A percentile compares a stretch with the other conserved stretches of the same genome.
Evolutionary conservation across 2,888 invertebrate genomes (phyloP).

Genomic region (Acleris literana): DNA sequence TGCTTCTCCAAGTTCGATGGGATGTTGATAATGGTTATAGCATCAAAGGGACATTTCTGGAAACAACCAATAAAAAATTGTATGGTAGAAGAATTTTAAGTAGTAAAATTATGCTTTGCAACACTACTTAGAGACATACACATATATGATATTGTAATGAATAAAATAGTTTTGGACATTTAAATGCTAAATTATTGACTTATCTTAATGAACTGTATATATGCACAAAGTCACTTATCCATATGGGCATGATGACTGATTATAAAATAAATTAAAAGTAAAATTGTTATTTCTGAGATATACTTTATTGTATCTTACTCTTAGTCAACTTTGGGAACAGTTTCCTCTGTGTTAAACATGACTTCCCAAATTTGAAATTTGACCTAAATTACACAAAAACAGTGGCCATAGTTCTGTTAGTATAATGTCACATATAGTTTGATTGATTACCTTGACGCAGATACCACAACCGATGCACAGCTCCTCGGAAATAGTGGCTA

Average conservation of each 20-base stretch:
- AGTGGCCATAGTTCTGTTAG: not conserved
- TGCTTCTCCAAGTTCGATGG: slow-evolving; percentile 99
- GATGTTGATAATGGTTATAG: slow-evolving; percentile 98
- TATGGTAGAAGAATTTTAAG: not conserved
- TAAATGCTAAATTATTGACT: too few species aligned
- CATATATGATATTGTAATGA: too few species aligned
- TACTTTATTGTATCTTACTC: too few species aligned
- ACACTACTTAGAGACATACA: too few species aligned
- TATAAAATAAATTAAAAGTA: too few species aligned
- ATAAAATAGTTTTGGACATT: too few species aligned
- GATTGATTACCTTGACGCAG: slow-evolving; percentile 93
- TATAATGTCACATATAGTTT: not conserved
- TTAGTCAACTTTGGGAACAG: too few species aligned
- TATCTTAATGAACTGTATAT: too few species aligned
- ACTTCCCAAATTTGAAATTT: not conserved
- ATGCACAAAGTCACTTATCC: too few species aligned
- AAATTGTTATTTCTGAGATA: too few species aligned
- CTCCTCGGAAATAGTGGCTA: slow-evolving; percentile 98
- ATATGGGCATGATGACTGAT: too few species aligned
- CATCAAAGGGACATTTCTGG: slow-evolving; percentile 99
- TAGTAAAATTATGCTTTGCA: not conserved
- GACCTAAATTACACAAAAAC: not conserved
- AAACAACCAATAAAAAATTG: slow-evolving; percentile 40
- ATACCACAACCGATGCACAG: slow-evolving; percentile 99
- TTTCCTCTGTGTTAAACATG: too few species aligned